Percentiles rank a stretch among this genome's conserved stretches.
phyloP scores from a whole-genome alignment of 1,140 invertebrate genomes.

The Halictus rubicundus region DNA sequence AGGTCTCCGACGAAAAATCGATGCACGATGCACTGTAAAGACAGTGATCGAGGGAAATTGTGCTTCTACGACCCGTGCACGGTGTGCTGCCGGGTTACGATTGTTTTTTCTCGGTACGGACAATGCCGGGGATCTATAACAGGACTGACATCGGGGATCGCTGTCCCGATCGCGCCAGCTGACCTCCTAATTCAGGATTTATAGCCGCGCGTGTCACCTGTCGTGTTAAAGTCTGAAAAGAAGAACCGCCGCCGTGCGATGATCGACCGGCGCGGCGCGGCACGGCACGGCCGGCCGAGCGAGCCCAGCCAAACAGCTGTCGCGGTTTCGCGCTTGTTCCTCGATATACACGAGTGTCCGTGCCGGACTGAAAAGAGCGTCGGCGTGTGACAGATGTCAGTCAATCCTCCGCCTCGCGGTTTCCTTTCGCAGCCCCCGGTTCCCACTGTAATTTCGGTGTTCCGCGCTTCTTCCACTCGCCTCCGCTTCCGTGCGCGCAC shows the following conservation, averaged over 20 bases:
- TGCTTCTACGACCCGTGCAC: too few species aligned
- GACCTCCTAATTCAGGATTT: conserved; percentile 57
- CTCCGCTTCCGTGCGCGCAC: conserved; percentile 1
- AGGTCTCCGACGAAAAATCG: too few species aligned
- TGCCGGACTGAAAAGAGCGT: not conserved
- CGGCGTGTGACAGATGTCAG: conserved; percentile 55
- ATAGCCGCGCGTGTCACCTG: conserved; percentile 55
- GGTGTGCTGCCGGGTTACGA: too few species aligned
- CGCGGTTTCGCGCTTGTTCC: conserved; percentile 34
- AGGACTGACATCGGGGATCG: too few species aligned
- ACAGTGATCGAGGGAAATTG: too few species aligned
- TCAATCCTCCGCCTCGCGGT: conserved; percentile 14
- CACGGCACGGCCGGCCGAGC: conserved; percentile 21
- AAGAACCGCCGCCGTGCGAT: not conserved
- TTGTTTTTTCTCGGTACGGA: too few species aligned
- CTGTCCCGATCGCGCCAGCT: conserved; percentile 29
- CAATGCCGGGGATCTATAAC: too few species aligned
- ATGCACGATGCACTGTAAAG: too few species aligned
- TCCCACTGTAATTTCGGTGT: conserved; percentile 18
- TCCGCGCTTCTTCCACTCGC: not conserved
- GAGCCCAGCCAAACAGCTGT: conserved; percentile 34
- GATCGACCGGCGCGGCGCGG: not conserved
- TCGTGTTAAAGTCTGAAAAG: conserved; percentile 36
- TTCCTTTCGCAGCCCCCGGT: conserved; percentile 7
- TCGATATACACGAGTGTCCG: not conserved